These are phyloP conservation scores for Orbicella faveolata DNA, from an alignment of 64 coral and sea anemone species.

Conservation along the genomic window DNA sequence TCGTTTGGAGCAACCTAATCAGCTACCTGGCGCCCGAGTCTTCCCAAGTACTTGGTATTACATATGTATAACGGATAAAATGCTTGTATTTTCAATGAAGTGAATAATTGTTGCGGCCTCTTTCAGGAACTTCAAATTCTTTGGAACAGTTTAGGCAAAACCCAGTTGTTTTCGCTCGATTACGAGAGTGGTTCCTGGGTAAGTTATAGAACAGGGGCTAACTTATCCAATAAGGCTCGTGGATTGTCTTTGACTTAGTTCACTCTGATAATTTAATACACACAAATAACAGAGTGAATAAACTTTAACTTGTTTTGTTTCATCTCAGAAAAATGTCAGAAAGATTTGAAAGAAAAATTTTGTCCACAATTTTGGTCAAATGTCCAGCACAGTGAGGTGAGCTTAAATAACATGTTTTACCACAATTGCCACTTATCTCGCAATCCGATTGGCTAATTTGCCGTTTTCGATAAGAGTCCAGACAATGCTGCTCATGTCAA, in stretches of 20 bases:
- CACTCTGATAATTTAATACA: no score
- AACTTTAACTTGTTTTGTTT: background rate
- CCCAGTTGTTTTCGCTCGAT: background rate
- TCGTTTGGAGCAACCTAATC: slow-evolving; percentile 10
- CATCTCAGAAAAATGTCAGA: slow-evolving; percentile 20
- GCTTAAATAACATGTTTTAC: no score
- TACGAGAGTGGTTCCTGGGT: slow-evolving; percentile 33
- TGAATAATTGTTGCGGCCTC: background rate
- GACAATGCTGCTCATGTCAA: no score
- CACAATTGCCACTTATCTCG: no score
- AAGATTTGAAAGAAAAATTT: slow-evolving; percentile 38
- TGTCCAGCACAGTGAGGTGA: slow-evolving; percentile 10
- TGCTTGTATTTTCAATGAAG: background rate
- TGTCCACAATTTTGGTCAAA: slow-evolving; percentile 28
- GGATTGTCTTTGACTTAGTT: no score
- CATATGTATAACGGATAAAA: background rate
- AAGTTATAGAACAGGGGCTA: background rate
- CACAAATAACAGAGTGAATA: background rate
- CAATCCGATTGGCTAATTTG: no score
- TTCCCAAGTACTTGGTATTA: slow-evolving; percentile 15
- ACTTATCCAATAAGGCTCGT: no score
- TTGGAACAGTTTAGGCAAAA: slow-evolving; percentile 10
- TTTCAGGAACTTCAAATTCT: background rate
- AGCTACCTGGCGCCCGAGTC: slow-evolving; percentile 5
- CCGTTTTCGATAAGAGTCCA: no score